Conservation (phyloP, 2,113 vertebrate species). For the Prunella himalayana region DNA sequence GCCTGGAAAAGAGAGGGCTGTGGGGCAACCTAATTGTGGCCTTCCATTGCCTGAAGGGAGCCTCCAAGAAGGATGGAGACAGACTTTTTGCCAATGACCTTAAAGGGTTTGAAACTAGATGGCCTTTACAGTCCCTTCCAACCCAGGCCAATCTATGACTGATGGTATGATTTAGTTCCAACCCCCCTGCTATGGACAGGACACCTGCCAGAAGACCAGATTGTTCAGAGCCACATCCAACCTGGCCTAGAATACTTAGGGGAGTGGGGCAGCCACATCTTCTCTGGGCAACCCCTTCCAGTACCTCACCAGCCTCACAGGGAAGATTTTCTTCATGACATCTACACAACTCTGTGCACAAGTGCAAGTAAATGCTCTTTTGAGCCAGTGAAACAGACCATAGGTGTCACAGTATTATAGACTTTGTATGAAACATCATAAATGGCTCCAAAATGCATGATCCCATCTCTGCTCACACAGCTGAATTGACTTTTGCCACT, state of each 20-base stretch:
- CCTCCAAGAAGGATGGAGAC: not conserved
- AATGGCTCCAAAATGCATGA: not conserved
- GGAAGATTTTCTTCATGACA: not conserved
- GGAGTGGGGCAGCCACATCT: not conserved
- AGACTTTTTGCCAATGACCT: not conserved
- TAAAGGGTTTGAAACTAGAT: not conserved
- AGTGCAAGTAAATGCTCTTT: not conserved
- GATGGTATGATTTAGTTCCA: not conserved
- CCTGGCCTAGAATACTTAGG: not conserved
- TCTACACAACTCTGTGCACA: not conserved
- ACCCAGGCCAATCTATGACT: not conserved
- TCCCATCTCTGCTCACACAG: not conserved
- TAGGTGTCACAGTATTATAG: not conserved
- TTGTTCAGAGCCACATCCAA: fast-evolving
- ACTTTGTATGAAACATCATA: not conserved
- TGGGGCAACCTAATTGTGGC: not conserved
- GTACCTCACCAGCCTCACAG: not conserved
- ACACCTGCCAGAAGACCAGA: not conserved
- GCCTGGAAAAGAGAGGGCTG: not conserved
- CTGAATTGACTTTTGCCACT: not conserved
- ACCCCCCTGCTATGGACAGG: not conserved
- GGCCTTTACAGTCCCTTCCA: not conserved
- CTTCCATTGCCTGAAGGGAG: not conserved
- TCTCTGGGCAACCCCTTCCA: not conserved
- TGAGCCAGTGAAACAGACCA: not conserved